Evolutionary conservation across 2,888 invertebrate species (phyloP), one percentile per base, ranked within the genome.

Genomic region (Diadromus collaris): DNA sequence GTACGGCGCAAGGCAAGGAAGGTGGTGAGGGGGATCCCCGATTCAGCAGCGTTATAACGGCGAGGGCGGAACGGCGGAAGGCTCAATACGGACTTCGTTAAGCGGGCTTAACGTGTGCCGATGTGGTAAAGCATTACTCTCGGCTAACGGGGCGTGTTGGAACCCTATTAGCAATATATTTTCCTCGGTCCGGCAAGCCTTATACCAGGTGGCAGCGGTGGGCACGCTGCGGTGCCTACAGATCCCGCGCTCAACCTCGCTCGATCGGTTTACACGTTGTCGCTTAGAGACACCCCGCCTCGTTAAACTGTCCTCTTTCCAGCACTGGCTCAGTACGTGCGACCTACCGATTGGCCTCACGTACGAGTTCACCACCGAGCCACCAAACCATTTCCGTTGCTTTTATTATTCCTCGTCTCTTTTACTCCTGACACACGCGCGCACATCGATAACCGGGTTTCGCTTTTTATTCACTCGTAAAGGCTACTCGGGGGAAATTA

Each of bases 91-190:
- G 65, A 78, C 54, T 88, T 86, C 84, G 86, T 88, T 88, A 88
- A 88, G 85, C 85, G 85, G 82, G 85, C 85, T 89, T 85, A 88
- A 88, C 86, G 88, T 84, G 86, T 84, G 86, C 84, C 85, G 83
- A 81, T 85, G 85, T 84, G 84, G 84, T 85, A 85, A 85, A 83
- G 87, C 88, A 88, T 89, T 89, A 88, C 87, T 88, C 88, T 85
- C 84, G 85, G 83, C 86, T 88, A 89, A 89, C 88, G 88, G 86
- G 84, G 84, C 86, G 85, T 87, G 86, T 85, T 86, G 86, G 86
- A 84, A 86, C 86, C 87, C 88, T 89, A 89, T 89, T 89, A 87
- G 89, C 89, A 88, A 88, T 89, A 89, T 89, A 89, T 88, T 87
- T 89, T 85, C 85, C 85, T 81, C 85, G 84, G 74, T 83, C 83